Evolutionary conservation across 23 tunicate genomes (phyloP).

Genomic region (Halocynthia roretzi): DNA sequence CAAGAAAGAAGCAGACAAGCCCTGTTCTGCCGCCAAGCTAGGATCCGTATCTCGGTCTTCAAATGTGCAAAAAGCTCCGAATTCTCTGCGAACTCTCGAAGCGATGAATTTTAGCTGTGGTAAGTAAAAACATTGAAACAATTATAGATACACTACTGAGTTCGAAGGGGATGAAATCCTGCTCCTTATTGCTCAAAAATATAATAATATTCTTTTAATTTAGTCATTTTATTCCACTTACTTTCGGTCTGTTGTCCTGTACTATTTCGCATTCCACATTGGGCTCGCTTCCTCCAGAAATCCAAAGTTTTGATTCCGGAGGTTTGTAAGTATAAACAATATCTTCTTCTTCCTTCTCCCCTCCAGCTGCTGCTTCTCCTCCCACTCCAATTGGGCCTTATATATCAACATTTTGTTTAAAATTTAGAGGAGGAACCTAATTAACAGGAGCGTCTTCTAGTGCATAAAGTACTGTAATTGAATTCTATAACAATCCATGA

Average conservation of each 20-base stretch:
- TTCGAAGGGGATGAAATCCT: background rate
- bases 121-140: background rate
- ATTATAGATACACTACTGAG: background rate
- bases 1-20: slow-evolving; percentile 67
- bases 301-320: slow-evolving; percentile 87
- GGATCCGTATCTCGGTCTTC: slow-evolving; percentile 74
- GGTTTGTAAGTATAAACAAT: slow-evolving; percentile 74
- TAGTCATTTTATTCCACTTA: background rate
- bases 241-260: slow-evolving; percentile 60
- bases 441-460: background rate
- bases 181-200: background rate
- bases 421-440: background rate
- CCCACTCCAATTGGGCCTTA: background rate
- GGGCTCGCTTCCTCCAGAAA: slow-evolving; percentile 59
- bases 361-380: slow-evolving; percentile 16
- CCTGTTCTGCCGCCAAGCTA: slow-evolving; percentile 28
- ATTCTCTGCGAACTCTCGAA: slow-evolving; percentile 69
- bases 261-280: slow-evolving; percentile 78
- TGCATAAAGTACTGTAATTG: background rate
- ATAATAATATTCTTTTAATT: background rate
- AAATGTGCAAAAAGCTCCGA: slow-evolving; percentile 56
- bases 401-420: no score
- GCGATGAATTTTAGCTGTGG: slow-evolving; percentile 35
- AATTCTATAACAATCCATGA: background rate
- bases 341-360: slow-evolving; percentile 41